Conservation (phyloP, 2,888 invertebrate genomes). For the Drosophila borborema region DNA sequence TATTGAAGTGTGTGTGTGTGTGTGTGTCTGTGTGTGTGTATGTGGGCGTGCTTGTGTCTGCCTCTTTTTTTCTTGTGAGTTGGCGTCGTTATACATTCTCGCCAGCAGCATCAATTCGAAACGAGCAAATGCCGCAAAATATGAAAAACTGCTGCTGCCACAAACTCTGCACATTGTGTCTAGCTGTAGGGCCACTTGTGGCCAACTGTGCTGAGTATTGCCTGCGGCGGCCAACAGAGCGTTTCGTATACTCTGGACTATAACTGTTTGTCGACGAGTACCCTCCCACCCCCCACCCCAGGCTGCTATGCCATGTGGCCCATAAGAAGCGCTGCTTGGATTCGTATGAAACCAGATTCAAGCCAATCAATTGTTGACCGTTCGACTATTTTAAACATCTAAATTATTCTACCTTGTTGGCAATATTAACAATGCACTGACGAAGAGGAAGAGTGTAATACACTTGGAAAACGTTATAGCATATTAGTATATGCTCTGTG, state of each 20-base stretch:
- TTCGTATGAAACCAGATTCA: background rate
- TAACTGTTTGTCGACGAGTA: conserved; percentile 16
- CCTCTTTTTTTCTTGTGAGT: conserved; percentile 10
- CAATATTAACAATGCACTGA: background rate
- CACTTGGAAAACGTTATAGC: background rate
- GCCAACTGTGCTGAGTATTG: conserved; percentile 17
- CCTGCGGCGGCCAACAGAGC: conserved; percentile 28
- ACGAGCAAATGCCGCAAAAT: conserved; percentile 37
- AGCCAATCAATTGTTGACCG: background rate
- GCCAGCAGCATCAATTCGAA: conserved; percentile 57
- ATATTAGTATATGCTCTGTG: background rate
- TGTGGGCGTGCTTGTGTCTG: conserved; percentile 11
- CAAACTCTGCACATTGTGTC: conserved; percentile 11
- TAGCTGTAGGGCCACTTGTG: conserved; percentile 14
- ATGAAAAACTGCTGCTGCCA: conserved; percentile 25
- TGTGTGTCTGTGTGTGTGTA: conserved; percentile 13
- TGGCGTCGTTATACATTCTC: conserved; percentile 22
- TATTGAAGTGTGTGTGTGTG: conserved; percentile 18
- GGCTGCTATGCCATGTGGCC: background rate
- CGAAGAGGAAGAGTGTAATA: no score
- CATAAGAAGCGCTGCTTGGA: background rate
- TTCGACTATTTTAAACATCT: background rate
- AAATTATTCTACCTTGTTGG: background rate
- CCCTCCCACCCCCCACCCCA: background rate
- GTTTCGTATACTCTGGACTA: conserved; percentile 20